Base-by-base conservation (phyloP, 2,113 vertebrate genomes). In the Poecilia latipinna region DNA sequence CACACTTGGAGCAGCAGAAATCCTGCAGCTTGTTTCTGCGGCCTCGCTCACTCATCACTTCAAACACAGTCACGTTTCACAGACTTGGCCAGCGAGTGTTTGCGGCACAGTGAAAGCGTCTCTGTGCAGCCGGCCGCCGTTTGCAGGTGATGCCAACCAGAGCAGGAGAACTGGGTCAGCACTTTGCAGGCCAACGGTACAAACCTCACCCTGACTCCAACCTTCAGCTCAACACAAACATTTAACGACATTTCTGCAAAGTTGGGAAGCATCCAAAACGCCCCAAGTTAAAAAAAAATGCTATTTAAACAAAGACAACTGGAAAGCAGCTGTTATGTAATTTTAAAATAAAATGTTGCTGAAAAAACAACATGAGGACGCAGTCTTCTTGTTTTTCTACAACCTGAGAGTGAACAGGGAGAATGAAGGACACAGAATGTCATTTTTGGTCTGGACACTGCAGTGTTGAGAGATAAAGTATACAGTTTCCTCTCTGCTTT, bases 81-180 rank as follows among this genome's bases (percentile, higher is more conserved):
- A 54, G 33, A 29, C 44, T 68, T 61, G 37, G 33, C 71, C n/a
- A 63, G 4, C 39, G 68, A 48, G 32, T 61, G 37, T 74, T 71
- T 84, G 85, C 26, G 67, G 70, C 13, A 48, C 65, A 60, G 73
- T 85, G 74, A 82, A 77, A 73, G 68, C 72, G 11, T 82, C 69
- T 77, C 68, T 81, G 78, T 87, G 70, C 71, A 44, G n/a, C 63
- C 0, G 12, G 24, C 35, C 64, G 61, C 33, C 42, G 74, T 73
- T 79, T n/a, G 35, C 75, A 65, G 68, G 68, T 72, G 82, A 83
- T 83, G 75, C 82, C 84, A 88, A 48, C 57, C 73, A 37, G 61
- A 74, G 77, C 48, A 72, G 29, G 48, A 51, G 68, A 83, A 74
- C 54, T 84, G 72, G 74, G 74, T 86, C 74, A 88, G 65, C 51